Evolutionary conservation across 92 coral and sea anemone genomes (phyloP), one percentile per base, ranked within the genome.

Genomic region (Epizoanthus illoricatus): DNA sequence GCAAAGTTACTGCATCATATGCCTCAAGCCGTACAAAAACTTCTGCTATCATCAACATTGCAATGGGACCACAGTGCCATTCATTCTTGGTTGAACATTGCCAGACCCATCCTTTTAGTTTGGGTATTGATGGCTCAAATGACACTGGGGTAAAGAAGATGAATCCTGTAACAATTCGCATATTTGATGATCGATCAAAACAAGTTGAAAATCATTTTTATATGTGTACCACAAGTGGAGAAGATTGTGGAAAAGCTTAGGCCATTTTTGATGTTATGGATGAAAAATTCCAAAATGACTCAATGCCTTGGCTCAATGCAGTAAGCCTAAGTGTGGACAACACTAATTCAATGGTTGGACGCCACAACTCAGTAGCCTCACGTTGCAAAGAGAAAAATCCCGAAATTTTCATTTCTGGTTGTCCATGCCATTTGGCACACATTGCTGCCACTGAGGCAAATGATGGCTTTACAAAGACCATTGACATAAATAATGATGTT

Each of bases 111-210:
- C 91, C 91, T 49, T 88, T 84, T 69, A 88, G 86, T 81, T 28
- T 88, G 75, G 91, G 86, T 80, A 88, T 81, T 12, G 91, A 88
- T 85, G 91, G 88, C 11, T 73, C 80, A 56, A 88, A 60, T 80
- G 88, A 88, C 79, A 84, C 86, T 0, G 88, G 86, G 64, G 52
- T 85, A 23, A 56, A 85, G 74, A 85, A 88, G 76, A 85, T 74
- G 84, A 88, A 88, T 62, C 84, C 88, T 55, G 89, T 76, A 3
- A 89, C 83, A 5, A 63, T 85, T 70, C 82, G 86, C 59, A 81
- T 85, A 68, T 89, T 85, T 74, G 89, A 89, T 75, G 33, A 81
- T 81, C 56, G 89, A 73, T 80, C 88, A 42, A 85, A 88, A 88
- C 52, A 62, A 70, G 88, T 88, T 41, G 63, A 74, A 80, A 74